phyloP scores from a whole-genome alignment of 2,797 vertebrate species.

The Muscicapa striata region DNA sequence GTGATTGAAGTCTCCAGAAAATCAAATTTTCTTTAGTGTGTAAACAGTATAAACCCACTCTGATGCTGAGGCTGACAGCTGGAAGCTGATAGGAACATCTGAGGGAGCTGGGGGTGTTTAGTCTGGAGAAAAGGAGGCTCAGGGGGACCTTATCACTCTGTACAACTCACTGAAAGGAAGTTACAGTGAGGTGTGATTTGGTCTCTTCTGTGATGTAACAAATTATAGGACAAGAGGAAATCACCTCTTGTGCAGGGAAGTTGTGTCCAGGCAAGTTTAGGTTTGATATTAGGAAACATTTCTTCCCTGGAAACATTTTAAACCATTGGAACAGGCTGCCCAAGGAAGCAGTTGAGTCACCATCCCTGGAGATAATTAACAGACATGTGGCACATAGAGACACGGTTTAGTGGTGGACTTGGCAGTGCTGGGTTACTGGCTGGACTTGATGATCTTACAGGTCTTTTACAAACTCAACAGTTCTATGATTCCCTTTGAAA shows the following conservation, averaged over 20 bases:
- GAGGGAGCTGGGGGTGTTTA: background rate
- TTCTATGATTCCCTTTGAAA: background rate
- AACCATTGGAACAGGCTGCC: background rate
- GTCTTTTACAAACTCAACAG: background rate
- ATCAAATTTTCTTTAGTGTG: background rate
- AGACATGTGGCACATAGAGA: background rate
- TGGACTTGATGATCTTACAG: background rate
- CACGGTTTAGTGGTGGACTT: background rate
- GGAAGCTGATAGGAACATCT: background rate
- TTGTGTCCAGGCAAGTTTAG: background rate
- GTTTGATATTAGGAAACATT: background rate
- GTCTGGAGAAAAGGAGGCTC: background rate
- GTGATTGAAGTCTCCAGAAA: background rate
- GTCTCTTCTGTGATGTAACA: background rate
- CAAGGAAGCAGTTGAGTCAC: background rate
- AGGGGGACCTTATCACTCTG: accelerated
- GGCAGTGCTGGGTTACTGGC: background rate
- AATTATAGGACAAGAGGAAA: background rate
- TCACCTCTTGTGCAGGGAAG: background rate
- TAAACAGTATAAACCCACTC: background rate
- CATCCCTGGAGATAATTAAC: background rate
- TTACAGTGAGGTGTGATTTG: background rate
- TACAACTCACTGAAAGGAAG: background rate
- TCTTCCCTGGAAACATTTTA: background rate
- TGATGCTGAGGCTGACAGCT: background rate